Percentiles rank a stretch among this genome's conserved stretches.
Evolutionary conservation across 2,888 invertebrate species (phyloP).

Genomic region (Timandra comae): DNA sequence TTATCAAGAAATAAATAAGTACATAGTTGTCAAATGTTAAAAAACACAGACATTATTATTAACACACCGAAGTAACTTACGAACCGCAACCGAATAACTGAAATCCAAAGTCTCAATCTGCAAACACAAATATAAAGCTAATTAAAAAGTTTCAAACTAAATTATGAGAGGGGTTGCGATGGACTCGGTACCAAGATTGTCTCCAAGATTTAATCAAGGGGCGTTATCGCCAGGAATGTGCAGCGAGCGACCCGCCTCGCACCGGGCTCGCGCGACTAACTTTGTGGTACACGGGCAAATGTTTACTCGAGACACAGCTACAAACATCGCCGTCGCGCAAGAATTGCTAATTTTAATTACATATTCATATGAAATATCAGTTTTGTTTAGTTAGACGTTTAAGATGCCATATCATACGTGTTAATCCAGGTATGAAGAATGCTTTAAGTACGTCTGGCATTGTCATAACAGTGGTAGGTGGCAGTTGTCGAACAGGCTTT

Average conservation of each 20-base stretch:
- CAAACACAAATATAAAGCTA: slow-evolving; percentile 78
- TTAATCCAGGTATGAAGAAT: too few relatives aligned
- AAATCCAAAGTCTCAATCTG: slow-evolving; percentile 71
- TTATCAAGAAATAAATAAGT: too few relatives aligned
- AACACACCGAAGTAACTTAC: slow-evolving; percentile 50
- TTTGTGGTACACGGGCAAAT: slow-evolving; percentile 56
- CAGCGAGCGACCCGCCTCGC: slow-evolving; percentile 23
- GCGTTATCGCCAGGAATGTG: slow-evolving; percentile 54
- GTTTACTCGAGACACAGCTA: slow-evolving; percentile 61
- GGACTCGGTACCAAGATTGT: slow-evolving; percentile 70
- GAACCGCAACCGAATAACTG: slow-evolving; percentile 64
- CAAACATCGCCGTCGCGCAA: slow-evolving; percentile 71
- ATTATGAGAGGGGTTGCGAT: slow-evolving; percentile 75
- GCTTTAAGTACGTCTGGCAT: too few relatives aligned
- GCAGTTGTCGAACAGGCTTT: too few relatives aligned
- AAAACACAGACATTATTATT: slow-evolving; percentile 53
- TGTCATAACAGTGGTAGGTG: too few relatives aligned
- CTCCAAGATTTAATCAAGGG: slow-evolving; percentile 66
- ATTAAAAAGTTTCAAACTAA: slow-evolving; percentile 77
- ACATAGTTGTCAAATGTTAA: too few relatives aligned
- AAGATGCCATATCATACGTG: too few relatives aligned
- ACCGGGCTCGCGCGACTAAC: slow-evolving; percentile 20
- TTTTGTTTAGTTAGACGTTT: too few relatives aligned
- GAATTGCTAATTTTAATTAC: slow-evolving; percentile 74
- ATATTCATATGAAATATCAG: slow-evolving; percentile 76